These are phyloP conservation scores for Caenorhabditis zanzibari DNA, from an alignment of 2,888 invertebrate genomes.

Conservation along the genomic window DNA sequence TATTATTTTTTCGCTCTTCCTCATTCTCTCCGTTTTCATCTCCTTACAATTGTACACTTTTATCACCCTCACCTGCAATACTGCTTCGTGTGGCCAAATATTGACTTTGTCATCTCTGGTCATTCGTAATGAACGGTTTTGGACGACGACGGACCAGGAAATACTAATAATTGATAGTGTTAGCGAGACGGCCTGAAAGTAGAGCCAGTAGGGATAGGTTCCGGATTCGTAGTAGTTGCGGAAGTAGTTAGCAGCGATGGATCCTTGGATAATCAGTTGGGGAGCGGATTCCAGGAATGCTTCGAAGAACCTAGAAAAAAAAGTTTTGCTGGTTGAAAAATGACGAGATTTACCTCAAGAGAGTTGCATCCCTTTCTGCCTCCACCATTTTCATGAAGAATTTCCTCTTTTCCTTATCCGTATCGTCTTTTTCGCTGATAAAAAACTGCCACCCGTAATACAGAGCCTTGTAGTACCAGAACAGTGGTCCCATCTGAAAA, in stretches of 20 bases:
- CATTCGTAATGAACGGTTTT: slow-evolving; percentile 77
- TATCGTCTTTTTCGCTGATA: slow-evolving; percentile 20
- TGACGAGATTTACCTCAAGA: slow-evolving; percentile 59
- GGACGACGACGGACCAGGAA: slow-evolving; percentile 77
- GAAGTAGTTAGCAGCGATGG: slow-evolving; percentile 64
- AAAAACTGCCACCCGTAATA: slow-evolving; percentile 62
- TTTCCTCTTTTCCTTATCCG: slow-evolving; percentile 46
- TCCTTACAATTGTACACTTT: slow-evolving; percentile 8
- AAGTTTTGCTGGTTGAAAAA: background rate
- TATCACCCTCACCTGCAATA: slow-evolving; percentile 71
- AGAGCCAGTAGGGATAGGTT: slow-evolving; percentile 63
- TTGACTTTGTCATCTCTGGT: slow-evolving; percentile 76
- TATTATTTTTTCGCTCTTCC: background rate
- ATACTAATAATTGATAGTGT: slow-evolving; percentile 72
- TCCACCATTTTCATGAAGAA: slow-evolving; percentile 74
- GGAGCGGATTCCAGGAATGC: slow-evolving; percentile 79
- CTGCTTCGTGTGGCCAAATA: slow-evolving; percentile 73
- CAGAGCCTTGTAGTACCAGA: slow-evolving; percentile 74
- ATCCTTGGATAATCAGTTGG: slow-evolving; percentile 77
- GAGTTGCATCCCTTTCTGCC: slow-evolving; percentile 77
- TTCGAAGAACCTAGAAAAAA: slow-evolving; percentile 66
- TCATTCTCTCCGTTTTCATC: background rate
- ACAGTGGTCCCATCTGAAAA: slow-evolving; percentile 74
- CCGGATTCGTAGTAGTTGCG: slow-evolving; percentile 18
- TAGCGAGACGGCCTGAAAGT: slow-evolving; percentile 71